A percentile compares a stretch with the other conserved stretches of the same genome.
phyloP scores from a whole-genome alignment of 2,113 vertebrate genomes.

The Ailuropoda melanoleuca region DNA sequence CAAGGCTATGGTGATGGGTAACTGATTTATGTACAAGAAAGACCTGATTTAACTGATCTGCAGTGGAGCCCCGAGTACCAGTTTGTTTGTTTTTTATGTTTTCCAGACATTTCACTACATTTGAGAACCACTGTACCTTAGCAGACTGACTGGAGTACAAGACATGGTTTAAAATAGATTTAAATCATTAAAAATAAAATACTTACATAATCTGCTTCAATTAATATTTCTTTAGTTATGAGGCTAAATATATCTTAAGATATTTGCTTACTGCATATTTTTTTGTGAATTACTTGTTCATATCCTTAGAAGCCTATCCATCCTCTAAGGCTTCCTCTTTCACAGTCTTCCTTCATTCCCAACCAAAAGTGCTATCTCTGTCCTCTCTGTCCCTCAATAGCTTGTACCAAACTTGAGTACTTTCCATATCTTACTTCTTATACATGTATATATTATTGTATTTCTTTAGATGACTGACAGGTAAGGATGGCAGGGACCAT shows the following conservation, averaged over 20 bases:
- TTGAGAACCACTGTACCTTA: background rate
- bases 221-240: background rate
- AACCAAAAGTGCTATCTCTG: background rate
- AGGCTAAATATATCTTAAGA: background rate
- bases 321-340: background rate
- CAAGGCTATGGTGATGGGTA: background rate
- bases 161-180: background rate
- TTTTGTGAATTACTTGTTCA: background rate
- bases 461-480: background rate
- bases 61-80: background rate
- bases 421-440: background rate
- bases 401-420: background rate
- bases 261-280: background rate
- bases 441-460: background rate
- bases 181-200: constrained; percentile 25
- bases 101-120: background rate
- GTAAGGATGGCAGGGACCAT: background rate
- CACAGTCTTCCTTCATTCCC: background rate
- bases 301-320: background rate
- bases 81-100: background rate
- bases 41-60: background rate
- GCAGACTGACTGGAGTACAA: background rate
- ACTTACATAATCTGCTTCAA: background rate
- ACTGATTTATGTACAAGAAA: background rate
- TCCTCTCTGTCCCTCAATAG: background rate